Conservation (phyloP, 2,888 invertebrate genomes). For the Vesta saturnalis region DNA sequence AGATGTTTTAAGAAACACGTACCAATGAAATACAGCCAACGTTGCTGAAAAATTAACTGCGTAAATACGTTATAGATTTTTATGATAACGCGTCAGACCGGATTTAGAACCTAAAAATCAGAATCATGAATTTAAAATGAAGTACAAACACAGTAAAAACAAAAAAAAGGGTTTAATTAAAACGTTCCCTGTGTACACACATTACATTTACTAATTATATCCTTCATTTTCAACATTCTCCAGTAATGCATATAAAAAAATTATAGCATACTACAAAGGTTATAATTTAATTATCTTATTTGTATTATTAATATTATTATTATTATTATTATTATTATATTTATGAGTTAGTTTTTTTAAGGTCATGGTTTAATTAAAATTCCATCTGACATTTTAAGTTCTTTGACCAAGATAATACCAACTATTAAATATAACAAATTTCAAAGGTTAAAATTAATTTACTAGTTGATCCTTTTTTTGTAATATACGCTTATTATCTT, state of each 20-base stretch:
- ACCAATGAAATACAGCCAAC: too few species aligned
- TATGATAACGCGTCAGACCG: background rate
- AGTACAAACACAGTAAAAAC: conserved; percentile 1
- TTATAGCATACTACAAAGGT: too few species aligned
- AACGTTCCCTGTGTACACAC: background rate
- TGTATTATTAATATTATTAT: too few species aligned
- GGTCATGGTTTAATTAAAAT: background rate
- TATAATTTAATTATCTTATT: too few species aligned
- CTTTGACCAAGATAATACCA: conserved; percentile 1
- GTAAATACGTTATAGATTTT: too few species aligned
- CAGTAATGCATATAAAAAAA: too few species aligned
- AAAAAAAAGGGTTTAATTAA: background rate
- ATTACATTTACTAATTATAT: background rate
- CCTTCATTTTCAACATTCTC: background rate
- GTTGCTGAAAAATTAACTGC: too few species aligned
- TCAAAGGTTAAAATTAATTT: background rate
- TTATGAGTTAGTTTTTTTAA: background rate
- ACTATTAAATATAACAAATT: background rate
- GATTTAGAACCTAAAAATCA: too few species aligned
- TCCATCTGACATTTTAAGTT: background rate
- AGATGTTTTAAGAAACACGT: too few species aligned
- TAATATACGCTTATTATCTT: background rate
- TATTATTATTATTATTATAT: too few species aligned
- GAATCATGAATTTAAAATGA: background rate
- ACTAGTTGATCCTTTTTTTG: background rate